A percentile compares a stretch with the other conserved stretches of the same genome.
These are phyloP conservation scores for Leucosticte australis DNA, from an alignment of 2,113 vertebrate genomes.

Conservation along the genomic window DNA sequence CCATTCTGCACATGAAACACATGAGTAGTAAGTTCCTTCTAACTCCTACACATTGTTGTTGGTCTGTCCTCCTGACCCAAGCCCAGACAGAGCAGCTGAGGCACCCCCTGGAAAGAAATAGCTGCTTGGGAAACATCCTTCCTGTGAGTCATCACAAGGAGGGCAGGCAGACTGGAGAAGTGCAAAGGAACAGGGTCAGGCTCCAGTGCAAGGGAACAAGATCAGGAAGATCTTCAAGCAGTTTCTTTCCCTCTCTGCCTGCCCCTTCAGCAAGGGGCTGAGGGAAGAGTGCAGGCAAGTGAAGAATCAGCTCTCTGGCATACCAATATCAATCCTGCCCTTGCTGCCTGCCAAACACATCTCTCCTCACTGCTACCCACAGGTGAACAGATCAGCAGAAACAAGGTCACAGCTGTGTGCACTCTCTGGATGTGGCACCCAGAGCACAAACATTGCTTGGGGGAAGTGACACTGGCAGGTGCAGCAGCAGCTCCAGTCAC, in stretches of 20 bases:
- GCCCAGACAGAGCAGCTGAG: not conserved
- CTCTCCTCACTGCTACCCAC: not conserved
- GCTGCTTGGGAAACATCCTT: not conserved
- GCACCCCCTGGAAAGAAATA: not conserved
- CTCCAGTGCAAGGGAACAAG: not conserved
- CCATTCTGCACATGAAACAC: not conserved
- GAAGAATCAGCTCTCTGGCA: not conserved
- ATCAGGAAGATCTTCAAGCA: not conserved
- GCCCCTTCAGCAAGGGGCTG: not conserved
- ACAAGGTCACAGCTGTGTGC: not conserved
- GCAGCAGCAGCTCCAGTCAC: not conserved
- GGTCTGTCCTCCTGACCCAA: not conserved
- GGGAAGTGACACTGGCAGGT: not conserved
- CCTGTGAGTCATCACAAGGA: not conserved
- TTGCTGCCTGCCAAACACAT: not conserved
- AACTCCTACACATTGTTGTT: not conserved
- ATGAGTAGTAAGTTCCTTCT: not conserved
- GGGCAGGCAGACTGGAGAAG: not conserved
- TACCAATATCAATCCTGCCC: not conserved
- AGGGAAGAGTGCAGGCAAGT: not conserved
- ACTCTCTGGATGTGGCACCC: not conserved
- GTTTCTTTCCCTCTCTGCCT: not conserved
- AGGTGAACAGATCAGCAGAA: not conserved
- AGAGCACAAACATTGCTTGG: not conserved
- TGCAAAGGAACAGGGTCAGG: not conserved